Base-by-base conservation (phyloP, 2,113 vertebrate species). In the Aegypius monachus region DNA sequence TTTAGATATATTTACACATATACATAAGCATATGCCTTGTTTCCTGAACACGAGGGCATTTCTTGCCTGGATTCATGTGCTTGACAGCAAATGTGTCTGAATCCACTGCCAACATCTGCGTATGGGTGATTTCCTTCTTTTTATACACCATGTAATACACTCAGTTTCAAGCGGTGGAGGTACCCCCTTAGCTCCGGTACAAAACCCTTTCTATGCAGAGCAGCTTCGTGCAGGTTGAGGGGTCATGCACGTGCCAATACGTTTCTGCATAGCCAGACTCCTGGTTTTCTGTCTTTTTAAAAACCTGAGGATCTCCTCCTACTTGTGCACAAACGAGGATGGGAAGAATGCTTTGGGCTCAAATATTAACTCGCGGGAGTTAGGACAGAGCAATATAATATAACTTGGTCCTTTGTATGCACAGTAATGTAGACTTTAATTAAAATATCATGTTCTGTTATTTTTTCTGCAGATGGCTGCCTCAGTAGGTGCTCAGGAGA, bases 191-290 rank as follows among this genome's bases (percentile, higher is more conserved):
- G 36, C 43, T 65, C 23, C 0, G 2, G 48, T 22, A 65, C 43
- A 65, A 83, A 92, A 13, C 9, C 2, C 13, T 22, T 62, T 31
- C 22, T 47, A 47, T 32, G 7, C 19, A 31, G 23, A 56, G 29
- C 38, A 72, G 26, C 40, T 42, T 47, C 1, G 0, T 6, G 42
- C 38, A 74, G 83, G 59, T 31, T 7, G 53, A 55, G 53, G 53
- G 16, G 53, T 55, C 53, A 11, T 4, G 10, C 8, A 7, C 0
- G 0, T 16, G 9, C 12, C 27, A 48, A 0, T 9, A 17, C 0
- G 0, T 11, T 58, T 34, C 40, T 82, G 25, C 32, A 9, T 16
- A 56, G 8, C 29, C 43, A 13, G 29, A 4, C 6, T 45, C 27
- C 27, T 36, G 15, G 5, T 31, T 63, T 59, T 52, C 53, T 47